These are phyloP conservation scores for Fulica atra DNA, from an alignment of 2,113 vertebrate species.

Conservation along the genomic window DNA sequence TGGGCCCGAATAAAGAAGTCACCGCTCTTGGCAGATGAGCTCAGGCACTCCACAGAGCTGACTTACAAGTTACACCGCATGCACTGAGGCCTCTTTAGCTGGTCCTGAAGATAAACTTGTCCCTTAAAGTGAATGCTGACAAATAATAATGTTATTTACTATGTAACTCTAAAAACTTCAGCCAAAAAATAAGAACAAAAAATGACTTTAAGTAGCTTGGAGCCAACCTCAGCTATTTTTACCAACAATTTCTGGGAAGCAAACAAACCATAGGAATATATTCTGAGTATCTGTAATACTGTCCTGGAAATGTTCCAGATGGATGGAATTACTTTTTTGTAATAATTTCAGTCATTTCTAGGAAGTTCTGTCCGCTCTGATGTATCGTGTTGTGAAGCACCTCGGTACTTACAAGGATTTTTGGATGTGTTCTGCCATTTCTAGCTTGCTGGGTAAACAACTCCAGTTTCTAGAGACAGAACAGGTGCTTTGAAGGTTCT, in stretches of 20 bases:
- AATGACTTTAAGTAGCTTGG: background rate
- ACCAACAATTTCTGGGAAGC: conserved; percentile 1
- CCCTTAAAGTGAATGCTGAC: background rate
- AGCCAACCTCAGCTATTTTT: conserved; percentile 25
- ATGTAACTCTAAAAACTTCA: background rate
- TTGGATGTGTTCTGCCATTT: background rate
- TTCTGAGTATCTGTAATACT: background rate
- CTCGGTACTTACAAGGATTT: background rate
- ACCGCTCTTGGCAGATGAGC: background rate
- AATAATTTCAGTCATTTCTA: background rate
- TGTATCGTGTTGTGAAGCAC: background rate
- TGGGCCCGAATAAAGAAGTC: background rate
- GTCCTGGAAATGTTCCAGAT: background rate
- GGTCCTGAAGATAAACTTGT: background rate
- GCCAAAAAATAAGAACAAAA: background rate
- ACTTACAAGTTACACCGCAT: rapidly evolving
- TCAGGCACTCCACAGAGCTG: background rate
- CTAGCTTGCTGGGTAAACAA: background rate
- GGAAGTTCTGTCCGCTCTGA: background rate
- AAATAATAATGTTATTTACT: conserved; percentile 8
- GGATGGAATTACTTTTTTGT: background rate
- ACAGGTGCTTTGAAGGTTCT: background rate
- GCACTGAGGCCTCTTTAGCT: background rate
- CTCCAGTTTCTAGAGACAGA: background rate
- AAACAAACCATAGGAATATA: background rate